Base-by-base conservation (phyloP, 1,140 invertebrate species). In the Helicoverpa armigera region DNA sequence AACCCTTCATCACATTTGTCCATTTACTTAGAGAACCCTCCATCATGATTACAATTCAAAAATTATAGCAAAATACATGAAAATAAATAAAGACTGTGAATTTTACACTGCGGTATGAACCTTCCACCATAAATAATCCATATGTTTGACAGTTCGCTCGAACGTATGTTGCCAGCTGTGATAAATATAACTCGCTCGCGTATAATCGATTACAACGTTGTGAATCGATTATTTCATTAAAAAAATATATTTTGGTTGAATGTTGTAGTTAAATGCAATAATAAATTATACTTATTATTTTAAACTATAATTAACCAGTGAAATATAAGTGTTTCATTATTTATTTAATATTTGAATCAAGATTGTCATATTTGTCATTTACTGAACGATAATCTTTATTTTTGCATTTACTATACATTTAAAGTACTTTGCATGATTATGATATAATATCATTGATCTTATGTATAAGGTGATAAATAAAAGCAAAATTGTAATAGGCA, bases 1-100 rank as follows among this genome's bases (percentile, higher is more conserved):
- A 99, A 81, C 99, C 99, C 95, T 99, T 99, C 97, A 99, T 99
- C 86, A 99, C 98, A 96, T 99, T 99, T 79, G 99, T 99, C 99
- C 99, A 99, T 96, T 99, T 99, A 95, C 98, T 99, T 61, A 99
- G 95, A n/a, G 98, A 98, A 84, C 99, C 99, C 96, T 99, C 99
- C 97, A 99, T 97, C 89, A 97, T 96, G 87, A 85, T 93, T 90
- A 86, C 72, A 86, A 89, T 72, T 90, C 84, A 88, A 90, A 89
- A 89, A 82, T 81, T 87, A 86, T 83, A 86, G 85, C 87, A 86
- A 92, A 90, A 89, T 79, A 83, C 88, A 91, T 90, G 76, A 89
- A 93, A 92, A 92, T 69, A 89, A 83, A 78, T 87, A 92, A 91
- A 90, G 85, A 92, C 89, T 83, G 83, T 60, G 78, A 91, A 91